Evolutionary conservation across 2,113 vertebrate species (phyloP).

Genomic region (Fukomys damarensis): DNA sequence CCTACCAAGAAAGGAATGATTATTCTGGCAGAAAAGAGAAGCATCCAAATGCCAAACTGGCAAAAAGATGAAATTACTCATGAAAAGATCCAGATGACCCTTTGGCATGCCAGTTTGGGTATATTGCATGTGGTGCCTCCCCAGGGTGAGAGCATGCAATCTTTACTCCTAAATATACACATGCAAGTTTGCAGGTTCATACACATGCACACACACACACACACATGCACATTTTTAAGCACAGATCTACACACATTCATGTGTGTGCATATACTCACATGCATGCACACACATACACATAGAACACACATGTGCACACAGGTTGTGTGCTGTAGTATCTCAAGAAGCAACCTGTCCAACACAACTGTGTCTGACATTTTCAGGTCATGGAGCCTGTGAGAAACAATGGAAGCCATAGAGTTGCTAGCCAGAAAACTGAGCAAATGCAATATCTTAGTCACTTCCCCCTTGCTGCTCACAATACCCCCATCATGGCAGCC

Average conservation of each 20-base stretch:
- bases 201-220: not conserved
- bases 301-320: not conserved
- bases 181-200: not conserved
- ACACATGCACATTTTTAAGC: not conserved
- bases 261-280: no score
- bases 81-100: not conserved
- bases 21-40: not conserved
- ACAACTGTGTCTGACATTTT: not conserved
- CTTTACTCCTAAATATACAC: not conserved
- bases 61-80: not conserved
- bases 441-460: not conserved
- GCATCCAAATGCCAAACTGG: not conserved
- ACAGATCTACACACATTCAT: not conserved
- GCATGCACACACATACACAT: not conserved
- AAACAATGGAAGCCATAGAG: not conserved
- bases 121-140: rapidly evolving
- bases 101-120: no score
- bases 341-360: not conserved
- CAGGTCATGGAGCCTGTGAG: not conserved
- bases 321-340: not conserved
- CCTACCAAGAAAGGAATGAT: not conserved
- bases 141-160: rapidly evolving
- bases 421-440: not conserved
- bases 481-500: not conserved
- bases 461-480: not conserved